Evolutionary conservation across 2,888 invertebrate genomes (phyloP).

Genomic region (Stegana nigrithorax): DNA sequence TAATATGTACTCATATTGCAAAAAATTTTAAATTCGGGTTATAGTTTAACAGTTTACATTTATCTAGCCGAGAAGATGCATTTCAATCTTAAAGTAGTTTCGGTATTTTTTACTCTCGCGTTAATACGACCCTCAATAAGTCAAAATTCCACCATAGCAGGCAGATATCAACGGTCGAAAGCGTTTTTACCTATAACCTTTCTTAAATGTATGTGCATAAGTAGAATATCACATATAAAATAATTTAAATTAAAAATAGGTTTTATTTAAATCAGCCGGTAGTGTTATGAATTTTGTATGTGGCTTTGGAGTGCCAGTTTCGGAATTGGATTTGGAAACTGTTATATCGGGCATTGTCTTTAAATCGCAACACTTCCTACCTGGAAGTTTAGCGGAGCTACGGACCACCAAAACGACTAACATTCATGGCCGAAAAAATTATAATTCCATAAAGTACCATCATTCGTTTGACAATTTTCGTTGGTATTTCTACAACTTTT

Average conservation of each 20-base stretch:
- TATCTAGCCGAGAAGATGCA: no score
- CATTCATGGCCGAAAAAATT: constrained; percentile 15
- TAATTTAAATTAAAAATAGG: not conserved
- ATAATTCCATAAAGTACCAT: not conserved
- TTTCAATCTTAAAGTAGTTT: no score
- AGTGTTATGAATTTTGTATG: constrained; percentile 17
- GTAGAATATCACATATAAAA: not conserved
- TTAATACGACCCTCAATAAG: no score
- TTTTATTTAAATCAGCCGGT: no score
- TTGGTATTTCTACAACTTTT: constrained; percentile 22
- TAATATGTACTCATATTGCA: not conserved
- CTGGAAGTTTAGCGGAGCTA: constrained; percentile 13
- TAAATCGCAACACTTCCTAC: constrained; percentile 24
- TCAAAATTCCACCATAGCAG: no score
- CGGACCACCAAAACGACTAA: constrained; percentile 21
- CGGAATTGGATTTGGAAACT: constrained; percentile 19
- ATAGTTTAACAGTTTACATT: not conserved
- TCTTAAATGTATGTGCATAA: not conserved
- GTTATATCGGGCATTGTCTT: constrained; percentile 28
- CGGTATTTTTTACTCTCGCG: no score
- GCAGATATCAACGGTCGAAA: no score
- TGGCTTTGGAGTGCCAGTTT: constrained; percentile 29
- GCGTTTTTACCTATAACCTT: not conserved
- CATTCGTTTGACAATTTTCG: constrained; percentile 11
- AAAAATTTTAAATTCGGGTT: not conserved